A percentile compares a stretch with the other conserved stretches of the same genome.
phyloP scores from a whole-genome alignment of 1,140 invertebrate genomes.

The Drosophila erecta region DNA sequence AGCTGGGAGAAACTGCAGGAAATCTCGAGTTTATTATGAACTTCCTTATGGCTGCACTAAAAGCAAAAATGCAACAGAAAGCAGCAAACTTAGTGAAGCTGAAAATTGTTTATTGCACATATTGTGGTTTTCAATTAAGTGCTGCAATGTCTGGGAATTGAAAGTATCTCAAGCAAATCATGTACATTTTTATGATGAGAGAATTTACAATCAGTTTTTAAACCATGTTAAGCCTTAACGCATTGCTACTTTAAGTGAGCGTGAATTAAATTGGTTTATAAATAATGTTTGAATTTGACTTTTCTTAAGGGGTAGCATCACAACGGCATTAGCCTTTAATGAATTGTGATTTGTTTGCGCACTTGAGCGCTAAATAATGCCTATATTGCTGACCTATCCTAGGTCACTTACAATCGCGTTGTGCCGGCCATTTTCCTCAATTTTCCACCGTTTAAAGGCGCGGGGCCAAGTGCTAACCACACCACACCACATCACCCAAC shows the following conservation, averaged over 20 bases:
- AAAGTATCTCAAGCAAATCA: conserved; percentile 17
- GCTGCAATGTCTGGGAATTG: conserved; percentile 1
- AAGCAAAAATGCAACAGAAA: conserved; percentile 12
- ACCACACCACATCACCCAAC: neutral
- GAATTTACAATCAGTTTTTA: conserved; percentile 1
- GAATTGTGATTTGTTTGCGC: neutral
- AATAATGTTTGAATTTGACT: neutral
- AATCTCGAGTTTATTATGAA: conserved; percentile 17
- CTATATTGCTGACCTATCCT: conserved; percentile 23
- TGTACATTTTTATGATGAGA: conserved; percentile 11
- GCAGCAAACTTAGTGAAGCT: conserved; percentile 15
- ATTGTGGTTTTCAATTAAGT: conserved; percentile 16
- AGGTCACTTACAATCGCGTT: conserved; percentile 32
- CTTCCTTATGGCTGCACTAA: conserved; percentile 28
- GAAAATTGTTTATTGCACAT: conserved; percentile 28
- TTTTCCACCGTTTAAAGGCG: neutral
- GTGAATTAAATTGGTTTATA: conserved; percentile 1
- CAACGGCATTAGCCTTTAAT: conserved; percentile 1
- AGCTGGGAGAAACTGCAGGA: conserved; percentile 28
- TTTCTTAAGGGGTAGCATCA: neutral
- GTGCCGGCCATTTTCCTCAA: conserved; percentile 2
- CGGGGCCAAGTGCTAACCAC: conserved; percentile 4
- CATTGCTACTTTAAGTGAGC: conserved; percentile 14
- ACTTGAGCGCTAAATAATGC: neutral
- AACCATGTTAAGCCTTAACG: neutral